These are phyloP conservation scores for Drosophila takahashii DNA, from an alignment of 1,140 invertebrate genomes.

Conservation along the genomic window DNA sequence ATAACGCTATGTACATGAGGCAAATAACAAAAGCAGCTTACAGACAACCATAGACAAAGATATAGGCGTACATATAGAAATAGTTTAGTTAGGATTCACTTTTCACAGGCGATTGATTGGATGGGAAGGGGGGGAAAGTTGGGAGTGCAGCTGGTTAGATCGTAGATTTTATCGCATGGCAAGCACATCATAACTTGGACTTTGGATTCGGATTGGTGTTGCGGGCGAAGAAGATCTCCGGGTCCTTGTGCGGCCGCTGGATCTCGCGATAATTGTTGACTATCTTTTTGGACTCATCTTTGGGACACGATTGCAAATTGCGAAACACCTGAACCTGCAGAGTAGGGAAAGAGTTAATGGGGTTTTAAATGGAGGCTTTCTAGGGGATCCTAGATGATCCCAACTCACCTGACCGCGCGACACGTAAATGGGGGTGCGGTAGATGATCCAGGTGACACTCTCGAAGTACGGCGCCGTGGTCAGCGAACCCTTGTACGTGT, in stretches of 20 bases:
- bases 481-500: constrained; percentile 87
- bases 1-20: constrained; percentile 70
- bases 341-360: background rate
- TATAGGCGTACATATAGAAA: constrained; percentile 21
- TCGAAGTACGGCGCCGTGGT: constrained; percentile 90
- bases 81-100: constrained; percentile 36
- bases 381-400: too few relatives aligned
- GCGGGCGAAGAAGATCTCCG: constrained; percentile 82
- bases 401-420: constrained; percentile 88
- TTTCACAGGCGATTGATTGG: constrained; percentile 34
- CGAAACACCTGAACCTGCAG: constrained; percentile 80
- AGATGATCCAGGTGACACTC: constrained; percentile 90
- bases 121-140: constrained; percentile 6
- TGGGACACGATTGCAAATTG: constrained; percentile 83
- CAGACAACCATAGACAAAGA: constrained; percentile 62
- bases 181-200: constrained; percentile 82
- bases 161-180: constrained; percentile 1
- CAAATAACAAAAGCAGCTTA: constrained; percentile 67
- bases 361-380: background rate
- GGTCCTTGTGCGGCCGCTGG: constrained; percentile 78
- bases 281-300: constrained; percentile 83
- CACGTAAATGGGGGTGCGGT: constrained; percentile 89
- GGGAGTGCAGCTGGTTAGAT: constrained; percentile 3
- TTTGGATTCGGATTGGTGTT: constrained; percentile 83
- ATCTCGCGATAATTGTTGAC: constrained; percentile 84